phyloP scores from a whole-genome alignment of 1,140 invertebrate species.

The Homarus americanus region DNA sequence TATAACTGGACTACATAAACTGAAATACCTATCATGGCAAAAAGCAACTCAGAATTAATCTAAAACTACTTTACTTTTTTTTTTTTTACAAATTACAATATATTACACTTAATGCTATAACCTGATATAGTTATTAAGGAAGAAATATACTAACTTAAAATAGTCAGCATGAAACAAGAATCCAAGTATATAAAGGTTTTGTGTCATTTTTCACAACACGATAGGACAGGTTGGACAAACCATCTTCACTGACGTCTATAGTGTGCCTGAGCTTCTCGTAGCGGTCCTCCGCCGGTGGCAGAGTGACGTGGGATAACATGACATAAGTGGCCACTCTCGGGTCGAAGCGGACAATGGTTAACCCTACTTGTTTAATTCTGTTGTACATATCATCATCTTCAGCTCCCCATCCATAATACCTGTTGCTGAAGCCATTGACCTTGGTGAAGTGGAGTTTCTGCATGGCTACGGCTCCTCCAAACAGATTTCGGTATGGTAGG shows the following conservation, averaged over 20 bases:
- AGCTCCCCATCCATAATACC: constrained; percentile 85
- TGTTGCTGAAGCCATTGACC: constrained; percentile 85
- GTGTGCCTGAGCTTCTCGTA: background rate
- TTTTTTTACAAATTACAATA: too few relatives aligned
- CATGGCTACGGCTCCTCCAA: constrained; percentile 84
- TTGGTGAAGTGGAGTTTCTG: constrained; percentile 81
- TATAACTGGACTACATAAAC: too few relatives aligned
- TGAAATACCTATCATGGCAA: too few relatives aligned
- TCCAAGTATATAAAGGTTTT: constrained; percentile 23
- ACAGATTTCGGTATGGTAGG: constrained; percentile 77
- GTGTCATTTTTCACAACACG: constrained; percentile 13
- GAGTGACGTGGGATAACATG: constrained; percentile 68
- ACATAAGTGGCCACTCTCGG: constrained; percentile 82
- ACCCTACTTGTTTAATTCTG: constrained; percentile 80
- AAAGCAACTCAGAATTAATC: too few relatives aligned
- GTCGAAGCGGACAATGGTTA: constrained; percentile 85
- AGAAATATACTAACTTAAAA: background rate
- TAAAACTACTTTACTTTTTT: too few relatives aligned
- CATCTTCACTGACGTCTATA: background rate
- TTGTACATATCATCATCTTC: constrained; percentile 86
- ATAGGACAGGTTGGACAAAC: constrained; percentile 35
- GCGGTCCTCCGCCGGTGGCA: background rate
- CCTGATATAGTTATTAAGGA: too few relatives aligned
- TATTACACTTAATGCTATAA: too few relatives aligned
- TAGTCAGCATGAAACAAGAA: constrained; percentile 31